Base-by-base conservation (phyloP, 37 sponge, comb jelly and placozoan genomes). In the Aplysina aerophoba region DNA sequence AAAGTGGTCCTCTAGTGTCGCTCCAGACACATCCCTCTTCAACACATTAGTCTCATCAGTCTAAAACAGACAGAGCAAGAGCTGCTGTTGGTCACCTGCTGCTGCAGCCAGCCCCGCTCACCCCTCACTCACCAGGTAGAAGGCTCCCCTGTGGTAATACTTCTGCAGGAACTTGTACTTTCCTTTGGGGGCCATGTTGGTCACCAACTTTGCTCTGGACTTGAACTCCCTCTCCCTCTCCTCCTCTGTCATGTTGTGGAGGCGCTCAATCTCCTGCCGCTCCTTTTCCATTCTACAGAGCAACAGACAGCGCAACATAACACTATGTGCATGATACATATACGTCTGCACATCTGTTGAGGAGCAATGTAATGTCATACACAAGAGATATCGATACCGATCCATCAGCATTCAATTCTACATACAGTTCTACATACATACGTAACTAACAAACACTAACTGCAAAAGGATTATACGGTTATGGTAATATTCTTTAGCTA, bases 1-100 rank as follows among this genome's bases (percentile, higher is more conserved):
- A 81, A 99, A 99, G 85, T 99, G 99, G 58, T 99, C 99, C 82
- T 99, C 99, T n/a, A 99, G 91, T 31, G 99, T 99, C 0, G 99
- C 92, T 53, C 89, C 62, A 68, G 96, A 88, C 33, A 95, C 87
- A 81, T 95, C 92, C 36, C 87, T 79, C 71, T 83, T 95, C 19
- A 87, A 65, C 24, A 89, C 87, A 15, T 74, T 71, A 24, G 91
- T 89, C 71, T 95, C 95, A 20, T 91, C 90, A 59, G 91, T 85
- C 86, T 90, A 69, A 16, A 34, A 19, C 39, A 74, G 3, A 24
- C 4, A 5, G 5, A 13, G 65, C 27, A 28, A 30, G 65, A 8
- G 5, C 2, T 28, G 28, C 65, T 63, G 65, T 5, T 63, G 24
- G 5, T 8, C 50, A 44, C 50, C 3, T 44, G 50, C 8, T 8